Evolutionary conservation across 2,113 vertebrate genomes (phyloP), one percentile per base, ranked within the genome.

Genomic region (Edolisoma coerulescens): DNA sequence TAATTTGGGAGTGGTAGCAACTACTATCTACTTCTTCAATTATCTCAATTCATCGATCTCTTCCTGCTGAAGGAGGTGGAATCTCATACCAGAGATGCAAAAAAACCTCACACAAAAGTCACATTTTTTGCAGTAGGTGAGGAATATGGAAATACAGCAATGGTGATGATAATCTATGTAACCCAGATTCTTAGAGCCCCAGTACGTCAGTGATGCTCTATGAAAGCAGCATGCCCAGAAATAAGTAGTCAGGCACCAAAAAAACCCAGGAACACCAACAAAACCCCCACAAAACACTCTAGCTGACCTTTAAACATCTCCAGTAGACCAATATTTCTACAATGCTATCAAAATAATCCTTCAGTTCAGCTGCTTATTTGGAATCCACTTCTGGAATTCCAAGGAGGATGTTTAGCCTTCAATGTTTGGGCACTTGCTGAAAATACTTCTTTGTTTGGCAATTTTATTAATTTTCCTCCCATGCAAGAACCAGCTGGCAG

Each of bases 321-420:
- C 54, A 59, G 50, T 3, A 60, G 50, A 53, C 42, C 49, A 87
- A 18, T 76, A 74, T 77, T 90, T 84, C 73, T 47, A n/a, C 42
- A 74, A 17, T 4, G 13, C 39, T 93, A 54, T 39, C 63, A 77
- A 92, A 92, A 95, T 52, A 86, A 90, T 54, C 47, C 71, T 86
- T 74, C 80, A 50, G 18, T 93, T 80, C 90, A 95, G 60, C 64
- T 84, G 76, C 42, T 95, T 64, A 16, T 75, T 88, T 87, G 68
- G 69, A 95, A 90, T 63, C 30, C 45, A 49, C 23, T 54, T 26
- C 59, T 84, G 80, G 73, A 64, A 86, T 54, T 64, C 64, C 68
- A 70, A 86, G 63, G 47, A 93, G 71, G 93, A 86, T 81, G 49
- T 84, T 90, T 65, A 80, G 45, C 52, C 64, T 73, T 67, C 67